phyloP scores from a whole-genome alignment of 2,888 invertebrate genomes.

The Spilosoma lubricipeda region DNA sequence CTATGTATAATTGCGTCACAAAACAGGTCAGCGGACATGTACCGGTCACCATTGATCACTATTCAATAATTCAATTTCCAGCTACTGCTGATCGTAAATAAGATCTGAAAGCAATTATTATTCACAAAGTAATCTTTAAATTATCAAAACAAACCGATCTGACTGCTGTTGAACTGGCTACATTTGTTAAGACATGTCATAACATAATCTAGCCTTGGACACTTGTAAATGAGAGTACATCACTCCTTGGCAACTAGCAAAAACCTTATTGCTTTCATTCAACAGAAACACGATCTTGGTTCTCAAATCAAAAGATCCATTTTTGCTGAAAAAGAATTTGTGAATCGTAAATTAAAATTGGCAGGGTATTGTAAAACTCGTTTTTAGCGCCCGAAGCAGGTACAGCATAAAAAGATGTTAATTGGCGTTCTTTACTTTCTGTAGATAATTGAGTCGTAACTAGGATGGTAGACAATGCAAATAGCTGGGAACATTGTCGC shows the following conservation, averaged over 20 bases:
- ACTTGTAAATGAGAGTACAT: slow-evolving; percentile 76
- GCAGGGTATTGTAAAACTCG: slow-evolving; percentile 47
- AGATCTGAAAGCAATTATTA: slow-evolving; percentile 39
- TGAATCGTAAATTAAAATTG: slow-evolving; percentile 35
- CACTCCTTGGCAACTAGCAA: slow-evolving; percentile 54
- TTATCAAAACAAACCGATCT: slow-evolving; percentile 65
- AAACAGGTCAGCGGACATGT: slow-evolving; percentile 27
- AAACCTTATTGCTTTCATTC: slow-evolving; percentile 37
- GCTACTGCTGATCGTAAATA: slow-evolving; percentile 40
- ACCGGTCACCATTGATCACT: slow-evolving; percentile 40
- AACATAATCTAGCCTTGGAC: slow-evolving; percentile 74
- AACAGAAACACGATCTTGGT: slow-evolving; percentile 33
- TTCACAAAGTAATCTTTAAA: slow-evolving; percentile 60
- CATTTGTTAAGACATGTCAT: slow-evolving; percentile 73
- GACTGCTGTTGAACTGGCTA: slow-evolving; percentile 64
- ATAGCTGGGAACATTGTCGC: slow-evolving; percentile 63
- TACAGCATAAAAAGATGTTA: slow-evolving; percentile 76
- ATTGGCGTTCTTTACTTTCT: slow-evolving; percentile 75
- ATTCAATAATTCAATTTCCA: slow-evolving; percentile 47
- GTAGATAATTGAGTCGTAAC: slow-evolving; percentile 78
- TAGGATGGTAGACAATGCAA: slow-evolving; percentile 72
- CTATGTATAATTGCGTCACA: slow-evolving; percentile 27
- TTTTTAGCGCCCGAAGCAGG: slow-evolving; percentile 59
- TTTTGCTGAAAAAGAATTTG: slow-evolving; percentile 26
- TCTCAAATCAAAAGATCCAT: slow-evolving; percentile 29